Evolutionary conservation across 1,140 invertebrate genomes (phyloP).

Genomic region (Diachasma alloeum): DNA sequence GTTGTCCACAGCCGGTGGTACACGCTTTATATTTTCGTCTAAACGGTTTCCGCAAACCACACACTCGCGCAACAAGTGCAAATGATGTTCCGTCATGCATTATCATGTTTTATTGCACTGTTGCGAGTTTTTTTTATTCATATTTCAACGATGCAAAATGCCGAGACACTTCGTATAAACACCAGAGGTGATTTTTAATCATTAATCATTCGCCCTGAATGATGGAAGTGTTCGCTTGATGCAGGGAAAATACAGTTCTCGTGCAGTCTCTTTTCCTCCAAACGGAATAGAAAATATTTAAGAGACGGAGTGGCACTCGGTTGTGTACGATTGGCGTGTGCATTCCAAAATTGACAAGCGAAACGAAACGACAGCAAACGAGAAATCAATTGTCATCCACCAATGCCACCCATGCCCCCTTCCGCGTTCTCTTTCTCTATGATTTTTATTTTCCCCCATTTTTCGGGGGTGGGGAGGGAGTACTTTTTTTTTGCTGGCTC

Average conservation of each 20-base stretch:
- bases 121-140: too few relatives aligned
- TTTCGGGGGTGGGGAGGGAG: not conserved
- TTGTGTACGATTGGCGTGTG: not conserved
- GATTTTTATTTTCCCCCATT: not conserved
- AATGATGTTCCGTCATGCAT: not conserved
- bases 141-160: too few relatives aligned
- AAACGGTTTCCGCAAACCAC: not conserved
- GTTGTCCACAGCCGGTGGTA: not conserved
- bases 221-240: too few relatives aligned
- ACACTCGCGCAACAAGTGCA: constrained; percentile 14
- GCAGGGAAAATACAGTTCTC: not conserved
- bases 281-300: not conserved
- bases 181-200: too few relatives aligned
- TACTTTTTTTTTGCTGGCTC: not conserved
- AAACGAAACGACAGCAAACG: not conserved
- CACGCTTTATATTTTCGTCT: constrained; percentile 4
- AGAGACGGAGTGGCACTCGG: not conserved
- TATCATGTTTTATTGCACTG: not conserved
- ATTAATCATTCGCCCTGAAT: too few relatives aligned
- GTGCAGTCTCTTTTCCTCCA: not conserved
- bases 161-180: too few relatives aligned
- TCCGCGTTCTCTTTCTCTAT: not conserved
- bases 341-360: not conserved
- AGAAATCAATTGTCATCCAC: constrained; percentile 7
- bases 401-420: not conserved